phyloP scores from a whole-genome alignment of 2,113 vertebrate species.

The Vicugna pacos region DNA sequence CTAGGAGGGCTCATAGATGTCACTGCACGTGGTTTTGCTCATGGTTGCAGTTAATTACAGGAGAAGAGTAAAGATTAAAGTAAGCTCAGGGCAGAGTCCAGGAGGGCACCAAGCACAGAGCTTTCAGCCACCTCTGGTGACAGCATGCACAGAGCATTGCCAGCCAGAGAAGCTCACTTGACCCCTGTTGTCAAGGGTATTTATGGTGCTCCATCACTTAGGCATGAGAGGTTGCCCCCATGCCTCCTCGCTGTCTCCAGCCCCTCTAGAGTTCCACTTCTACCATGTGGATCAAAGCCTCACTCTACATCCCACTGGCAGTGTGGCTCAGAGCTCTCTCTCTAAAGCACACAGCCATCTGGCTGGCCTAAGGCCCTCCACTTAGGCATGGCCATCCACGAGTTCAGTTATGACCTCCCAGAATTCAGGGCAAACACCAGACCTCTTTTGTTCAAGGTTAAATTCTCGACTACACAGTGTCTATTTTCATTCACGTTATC shows the following conservation, averaged over 20 bases:
- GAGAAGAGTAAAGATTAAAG: neutral
- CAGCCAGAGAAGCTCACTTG: neutral
- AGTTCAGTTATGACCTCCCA: neutral
- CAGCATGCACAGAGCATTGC: fast-evolving
- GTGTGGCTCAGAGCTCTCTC: fast-evolving
- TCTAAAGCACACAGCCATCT: fast-evolving
- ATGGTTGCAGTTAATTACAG: neutral
- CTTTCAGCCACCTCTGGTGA: neutral
- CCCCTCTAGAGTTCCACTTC: neutral
- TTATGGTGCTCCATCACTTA: too few relatives aligned
- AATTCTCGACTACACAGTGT: neutral
- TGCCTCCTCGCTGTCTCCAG: neutral
- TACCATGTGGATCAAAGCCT: fast-evolving
- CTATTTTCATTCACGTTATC: neutral
- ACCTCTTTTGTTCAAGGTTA: neutral
- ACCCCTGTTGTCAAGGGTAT: neutral
- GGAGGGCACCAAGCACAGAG: neutral
- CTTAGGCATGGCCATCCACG: fast-evolving
- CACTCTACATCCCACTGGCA: fast-evolving
- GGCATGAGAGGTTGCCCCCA: fast-evolving
- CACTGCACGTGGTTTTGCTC: neutral
- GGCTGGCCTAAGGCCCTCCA: fast-evolving
- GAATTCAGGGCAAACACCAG: neutral
- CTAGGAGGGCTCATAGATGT: neutral
- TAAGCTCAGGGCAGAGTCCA: neutral